These are phyloP conservation scores for Dastarcus helophoroides DNA, from an alignment of 2,888 invertebrate genomes.

Conservation along the genomic window DNA sequence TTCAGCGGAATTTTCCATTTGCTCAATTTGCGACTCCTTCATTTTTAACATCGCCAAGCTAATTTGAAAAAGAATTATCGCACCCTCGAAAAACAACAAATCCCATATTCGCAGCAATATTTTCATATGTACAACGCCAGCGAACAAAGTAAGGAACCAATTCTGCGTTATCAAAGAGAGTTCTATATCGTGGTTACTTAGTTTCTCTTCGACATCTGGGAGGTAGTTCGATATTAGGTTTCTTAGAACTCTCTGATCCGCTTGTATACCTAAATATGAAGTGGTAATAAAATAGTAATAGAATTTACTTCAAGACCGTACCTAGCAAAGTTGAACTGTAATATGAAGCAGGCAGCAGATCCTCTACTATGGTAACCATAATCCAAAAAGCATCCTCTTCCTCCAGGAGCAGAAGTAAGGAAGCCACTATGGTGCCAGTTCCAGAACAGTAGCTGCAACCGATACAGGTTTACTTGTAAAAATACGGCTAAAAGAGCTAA, in stretches of 20 bases:
- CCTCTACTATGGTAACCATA: conserved; percentile 98
- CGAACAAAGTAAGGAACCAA: conserved; percentile 96
- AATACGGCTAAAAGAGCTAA: too few relatives aligned
- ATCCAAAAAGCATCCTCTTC: conserved; percentile 99
- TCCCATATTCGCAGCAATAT: conserved; percentile 93
- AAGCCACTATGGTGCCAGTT: conserved; percentile 86
- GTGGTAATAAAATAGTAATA: not conserved
- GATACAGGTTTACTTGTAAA: too few relatives aligned
- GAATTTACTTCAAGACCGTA: conserved; percentile 19
- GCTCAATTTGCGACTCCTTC: conserved; percentile 68
- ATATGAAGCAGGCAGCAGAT: conserved; percentile 92
- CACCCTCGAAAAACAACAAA: conserved; percentile 92
- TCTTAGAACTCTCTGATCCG: conserved; percentile 91
- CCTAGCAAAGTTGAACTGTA: conserved; percentile 87
- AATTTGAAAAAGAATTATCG: conserved; percentile 85
- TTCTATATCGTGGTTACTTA: conserved; percentile 90
- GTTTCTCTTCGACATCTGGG: conserved; percentile 78
- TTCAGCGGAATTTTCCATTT: conserved; percentile 90
- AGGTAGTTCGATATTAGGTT: conserved; percentile 83
- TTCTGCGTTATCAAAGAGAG: conserved; percentile 90
- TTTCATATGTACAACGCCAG: conserved; percentile 93
- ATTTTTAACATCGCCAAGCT: conserved; percentile 92
- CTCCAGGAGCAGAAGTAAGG: conserved; percentile 83
- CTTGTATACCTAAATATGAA: conserved; percentile 70
- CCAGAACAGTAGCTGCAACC: conserved; percentile 62